These are phyloP conservation scores for Clarias fuscus DNA, from an alignment of 2,797 vertebrate species.

Conservation along the genomic window DNA sequence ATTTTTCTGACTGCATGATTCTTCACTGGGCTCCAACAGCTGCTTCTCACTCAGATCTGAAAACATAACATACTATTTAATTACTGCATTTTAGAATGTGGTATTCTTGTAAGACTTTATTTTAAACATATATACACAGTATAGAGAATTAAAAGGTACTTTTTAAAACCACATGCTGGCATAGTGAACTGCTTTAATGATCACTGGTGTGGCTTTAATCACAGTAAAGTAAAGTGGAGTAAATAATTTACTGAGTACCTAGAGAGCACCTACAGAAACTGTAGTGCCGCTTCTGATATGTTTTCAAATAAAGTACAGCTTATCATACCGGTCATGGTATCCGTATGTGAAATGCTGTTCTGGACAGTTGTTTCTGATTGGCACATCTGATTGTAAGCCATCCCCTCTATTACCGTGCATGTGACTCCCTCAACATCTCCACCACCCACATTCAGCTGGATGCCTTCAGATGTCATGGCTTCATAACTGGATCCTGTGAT, in stretches of 20 bases:
- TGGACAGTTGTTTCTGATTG: constrained; percentile 62
- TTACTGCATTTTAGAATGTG: neutral
- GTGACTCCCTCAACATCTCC: constrained; percentile 77
- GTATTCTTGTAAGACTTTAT: neutral
- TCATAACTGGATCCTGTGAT: constrained; percentile 87
- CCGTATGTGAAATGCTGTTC: constrained; percentile 58
- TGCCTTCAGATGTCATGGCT: constrained; percentile 80
- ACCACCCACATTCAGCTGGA: constrained; percentile 81
- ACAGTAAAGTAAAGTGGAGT: neutral
- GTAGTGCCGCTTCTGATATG: neutral
- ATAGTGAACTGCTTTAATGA: neutral
- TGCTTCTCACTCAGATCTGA: constrained; percentile 68
- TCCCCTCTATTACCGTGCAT: constrained; percentile 79
- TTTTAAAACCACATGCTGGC: neutral
- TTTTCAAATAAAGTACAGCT: neutral
- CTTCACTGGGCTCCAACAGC: constrained; percentile 66
- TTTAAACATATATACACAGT: neutral
- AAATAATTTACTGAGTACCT: neutral
- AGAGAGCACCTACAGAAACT: no score
- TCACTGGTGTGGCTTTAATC: neutral
- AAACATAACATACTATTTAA: neutral
- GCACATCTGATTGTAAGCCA: constrained; percentile 80
- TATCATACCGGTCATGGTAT: constrained; percentile 72
- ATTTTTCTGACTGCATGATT: constrained; percentile 63
- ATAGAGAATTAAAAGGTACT: neutral